phyloP scores from a whole-genome alignment of 2,113 vertebrate species.

The Cynopterus brachyotis region DNA sequence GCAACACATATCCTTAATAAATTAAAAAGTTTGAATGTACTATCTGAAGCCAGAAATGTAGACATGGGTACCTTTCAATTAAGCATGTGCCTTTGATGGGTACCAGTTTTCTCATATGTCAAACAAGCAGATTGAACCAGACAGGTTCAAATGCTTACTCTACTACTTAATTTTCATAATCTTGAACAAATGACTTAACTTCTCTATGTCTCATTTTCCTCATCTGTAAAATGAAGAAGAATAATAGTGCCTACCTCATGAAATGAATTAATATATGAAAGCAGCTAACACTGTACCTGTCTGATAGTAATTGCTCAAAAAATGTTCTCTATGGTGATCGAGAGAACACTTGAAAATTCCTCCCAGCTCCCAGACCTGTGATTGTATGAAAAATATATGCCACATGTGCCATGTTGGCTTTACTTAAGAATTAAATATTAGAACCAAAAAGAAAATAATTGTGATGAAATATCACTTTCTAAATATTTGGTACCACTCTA shows the following conservation, averaged over 20 bases:
- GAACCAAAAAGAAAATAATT: background rate
- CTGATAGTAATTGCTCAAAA: background rate
- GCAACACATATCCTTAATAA: background rate
- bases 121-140: background rate
- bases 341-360: background rate
- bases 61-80: background rate
- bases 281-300: background rate
- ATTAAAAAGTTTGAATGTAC: background rate
- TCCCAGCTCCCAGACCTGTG: background rate
- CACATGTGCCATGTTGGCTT: background rate
- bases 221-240: background rate
- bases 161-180: background rate
- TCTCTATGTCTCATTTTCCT: background rate
- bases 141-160: background rate
- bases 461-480: background rate
- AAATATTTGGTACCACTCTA: conserved; percentile 7
- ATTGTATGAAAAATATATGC: background rate
- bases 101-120: background rate
- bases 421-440: background rate
- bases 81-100: background rate
- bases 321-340: background rate
- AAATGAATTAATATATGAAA: background rate
- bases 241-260: background rate
- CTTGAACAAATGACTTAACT: background rate
- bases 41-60: background rate